Conservation (phyloP, 2,888 invertebrate genomes). For the Elaeidobius kamerunicus region DNA sequence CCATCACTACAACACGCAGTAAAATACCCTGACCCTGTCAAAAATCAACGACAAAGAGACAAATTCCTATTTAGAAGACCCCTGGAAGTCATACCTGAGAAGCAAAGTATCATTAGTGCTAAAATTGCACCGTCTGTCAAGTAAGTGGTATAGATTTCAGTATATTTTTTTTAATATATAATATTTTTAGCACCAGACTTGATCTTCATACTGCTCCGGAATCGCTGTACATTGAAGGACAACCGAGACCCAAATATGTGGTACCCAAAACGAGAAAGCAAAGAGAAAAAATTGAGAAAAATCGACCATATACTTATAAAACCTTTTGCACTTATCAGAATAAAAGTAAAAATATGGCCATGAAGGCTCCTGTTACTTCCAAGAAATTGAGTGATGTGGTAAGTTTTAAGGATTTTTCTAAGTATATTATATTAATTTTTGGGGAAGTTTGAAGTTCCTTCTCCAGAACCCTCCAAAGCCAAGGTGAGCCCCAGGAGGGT, state of each 20-base stretch:
- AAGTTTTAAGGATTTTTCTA: too few relatives aligned
- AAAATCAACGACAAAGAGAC: conserved; percentile 30
- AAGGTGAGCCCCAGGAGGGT: conserved; percentile 42
- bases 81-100: conserved; percentile 29
- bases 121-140: conserved; percentile 36
- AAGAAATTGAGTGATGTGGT: conserved; percentile 35
- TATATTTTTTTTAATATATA: conserved; percentile 1
- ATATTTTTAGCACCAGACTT: conserved; percentile 32
- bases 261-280: conserved; percentile 37
- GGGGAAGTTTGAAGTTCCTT: conserved; percentile 44
- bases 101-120: conserved; percentile 30
- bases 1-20: conserved; percentile 9
- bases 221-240: conserved; percentile 17
- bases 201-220: conserved; percentile 30
- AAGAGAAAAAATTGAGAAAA: conserved; percentile 31
- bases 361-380: conserved; percentile 39
- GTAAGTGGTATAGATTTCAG: conserved; percentile 28
- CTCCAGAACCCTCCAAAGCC: conserved; percentile 43
- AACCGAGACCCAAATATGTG: conserved; percentile 35
- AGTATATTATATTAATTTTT: too few relatives aligned
- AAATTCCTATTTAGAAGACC: conserved; percentile 18
- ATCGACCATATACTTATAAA: conserved; percentile 36
- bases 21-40: conserved; percentile 32
- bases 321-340: conserved; percentile 43
- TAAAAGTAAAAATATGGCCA: too few relatives aligned